These are phyloP conservation scores for Tetragonula carbonaria DNA, from an alignment of 2,888 invertebrate genomes.

Conservation along the genomic window DNA sequence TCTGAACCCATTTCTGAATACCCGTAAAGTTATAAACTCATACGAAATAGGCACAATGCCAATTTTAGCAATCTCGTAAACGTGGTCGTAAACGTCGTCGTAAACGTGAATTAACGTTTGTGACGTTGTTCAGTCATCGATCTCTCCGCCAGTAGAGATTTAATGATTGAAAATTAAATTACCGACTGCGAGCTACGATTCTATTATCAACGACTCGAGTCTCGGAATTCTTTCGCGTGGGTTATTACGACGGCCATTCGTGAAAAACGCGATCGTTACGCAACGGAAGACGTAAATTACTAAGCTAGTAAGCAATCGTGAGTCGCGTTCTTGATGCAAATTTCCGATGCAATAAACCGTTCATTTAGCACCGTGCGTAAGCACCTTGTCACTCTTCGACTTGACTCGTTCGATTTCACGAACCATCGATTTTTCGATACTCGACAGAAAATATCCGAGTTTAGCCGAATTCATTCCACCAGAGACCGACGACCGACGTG, in stretches of 20 bases:
- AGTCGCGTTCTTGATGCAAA: neutral
- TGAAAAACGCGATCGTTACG: neutral
- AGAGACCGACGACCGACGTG: constrained; percentile 8
- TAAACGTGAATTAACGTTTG: neutral
- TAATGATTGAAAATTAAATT: neutral
- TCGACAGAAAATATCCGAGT: no score
- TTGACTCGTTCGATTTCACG: no score
- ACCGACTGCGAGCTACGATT: neutral
- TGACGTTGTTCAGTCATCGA: neutral
- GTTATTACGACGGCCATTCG: neutral
- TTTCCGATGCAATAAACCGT: neutral
- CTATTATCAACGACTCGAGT: neutral
- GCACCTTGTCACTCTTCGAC: constrained; percentile 11
- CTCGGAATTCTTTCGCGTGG: neutral
- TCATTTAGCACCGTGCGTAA: constrained; percentile 14
- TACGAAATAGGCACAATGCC: no score
- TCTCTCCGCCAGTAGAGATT: neutral
- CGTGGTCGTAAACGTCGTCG: no score
- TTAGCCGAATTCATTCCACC: constrained; percentile 20
- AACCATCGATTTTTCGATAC: no score
- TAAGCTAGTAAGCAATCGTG: no score
- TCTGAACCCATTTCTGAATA: no score
- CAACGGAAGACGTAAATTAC: neutral
- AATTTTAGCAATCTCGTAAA: no score
- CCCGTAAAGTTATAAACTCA: no score